Conservation (phyloP, 2,888 invertebrate species). For the Camponotus fellah region DNA sequence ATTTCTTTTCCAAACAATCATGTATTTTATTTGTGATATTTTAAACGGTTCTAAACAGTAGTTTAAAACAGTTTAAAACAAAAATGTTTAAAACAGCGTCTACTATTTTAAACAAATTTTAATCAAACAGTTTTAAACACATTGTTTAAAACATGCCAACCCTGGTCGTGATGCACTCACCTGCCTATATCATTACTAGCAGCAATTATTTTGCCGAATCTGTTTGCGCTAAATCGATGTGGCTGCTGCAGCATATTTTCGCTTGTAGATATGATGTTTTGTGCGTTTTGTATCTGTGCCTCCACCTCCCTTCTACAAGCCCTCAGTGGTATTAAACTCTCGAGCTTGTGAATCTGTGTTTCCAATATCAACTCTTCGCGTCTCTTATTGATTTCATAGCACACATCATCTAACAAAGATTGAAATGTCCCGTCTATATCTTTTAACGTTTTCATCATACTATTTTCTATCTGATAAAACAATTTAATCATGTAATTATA, state of each 20-base stretch:
- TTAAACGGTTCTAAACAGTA: no score
- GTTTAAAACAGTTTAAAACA: no score
- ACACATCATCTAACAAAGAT: conserved; percentile 70
- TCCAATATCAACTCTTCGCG: conserved; percentile 74
- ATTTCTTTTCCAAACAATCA: no score
- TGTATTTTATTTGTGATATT: no score
- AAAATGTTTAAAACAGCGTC: no score
- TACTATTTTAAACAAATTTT: no score
- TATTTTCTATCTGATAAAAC: conserved; percentile 71
- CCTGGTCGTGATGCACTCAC: conserved; percentile 57
- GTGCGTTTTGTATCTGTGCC: conserved; percentile 77
- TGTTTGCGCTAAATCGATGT: conserved; percentile 79
- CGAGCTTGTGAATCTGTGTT: conserved; percentile 75
- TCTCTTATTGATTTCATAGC: conserved; percentile 72
- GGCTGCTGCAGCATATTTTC: conserved; percentile 80
- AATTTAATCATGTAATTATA: conserved; percentile 6
- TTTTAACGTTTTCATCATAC: conserved; percentile 66
- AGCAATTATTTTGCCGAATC: conserved; percentile 76
- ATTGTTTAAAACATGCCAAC: no score
- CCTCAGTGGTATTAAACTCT: conserved; percentile 84
- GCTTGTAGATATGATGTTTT: conserved; percentile 62
- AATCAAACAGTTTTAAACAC: no score
- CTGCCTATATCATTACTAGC: conserved; percentile 83
- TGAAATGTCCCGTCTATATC: conserved; percentile 76
- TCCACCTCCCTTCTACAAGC: conserved; percentile 84